phyloP scores from a whole-genome alignment of 2,113 vertebrate genomes.

The Holacanthus passer region DNA sequence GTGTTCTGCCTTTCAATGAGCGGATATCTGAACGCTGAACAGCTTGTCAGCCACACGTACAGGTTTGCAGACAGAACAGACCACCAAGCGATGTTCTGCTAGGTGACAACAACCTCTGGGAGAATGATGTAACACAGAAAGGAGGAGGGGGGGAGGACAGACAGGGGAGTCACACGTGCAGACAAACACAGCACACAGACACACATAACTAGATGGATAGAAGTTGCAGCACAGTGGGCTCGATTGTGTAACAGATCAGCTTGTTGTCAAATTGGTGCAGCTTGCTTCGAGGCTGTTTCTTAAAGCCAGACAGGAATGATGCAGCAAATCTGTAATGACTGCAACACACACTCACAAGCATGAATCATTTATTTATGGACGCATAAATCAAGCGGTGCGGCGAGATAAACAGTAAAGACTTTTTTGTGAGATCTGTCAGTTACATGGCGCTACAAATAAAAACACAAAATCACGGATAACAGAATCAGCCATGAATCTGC shows the following conservation, averaged over 20 bases:
- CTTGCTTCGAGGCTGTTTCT: constrained; percentile 39
- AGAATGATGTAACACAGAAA: constrained; percentile 52
- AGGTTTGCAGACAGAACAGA: constrained; percentile 49
- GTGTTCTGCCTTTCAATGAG: constrained; percentile 55
- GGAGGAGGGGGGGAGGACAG: neutral
- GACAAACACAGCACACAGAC: constrained; percentile 1
- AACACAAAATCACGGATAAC: constrained; percentile 31
- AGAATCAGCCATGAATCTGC: constrained; percentile 35
- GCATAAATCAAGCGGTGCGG: constrained; percentile 51
- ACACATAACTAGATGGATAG: constrained; percentile 4
- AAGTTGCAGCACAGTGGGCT: constrained; percentile 23
- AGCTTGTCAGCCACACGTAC: constrained; percentile 55
- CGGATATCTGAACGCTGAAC: constrained; percentile 47
- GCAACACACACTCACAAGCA: constrained; percentile 52
- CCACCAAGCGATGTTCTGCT: constrained; percentile 40
- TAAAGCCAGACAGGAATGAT: constrained; percentile 72
- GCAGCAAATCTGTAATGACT: constrained; percentile 74
- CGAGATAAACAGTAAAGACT: constrained; percentile 45
- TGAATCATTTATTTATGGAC: constrained; percentile 71
- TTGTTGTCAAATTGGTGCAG: constrained; percentile 48
- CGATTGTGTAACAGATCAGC: constrained; percentile 58
- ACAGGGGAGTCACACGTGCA: constrained; percentile 1
- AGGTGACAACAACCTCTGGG: constrained; percentile 66
- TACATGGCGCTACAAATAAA: constrained; percentile 44
- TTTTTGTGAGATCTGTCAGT: constrained; percentile 65